Conservation (phyloP, 2,888 invertebrate species). For the Cryptocheilus praepositus region DNA sequence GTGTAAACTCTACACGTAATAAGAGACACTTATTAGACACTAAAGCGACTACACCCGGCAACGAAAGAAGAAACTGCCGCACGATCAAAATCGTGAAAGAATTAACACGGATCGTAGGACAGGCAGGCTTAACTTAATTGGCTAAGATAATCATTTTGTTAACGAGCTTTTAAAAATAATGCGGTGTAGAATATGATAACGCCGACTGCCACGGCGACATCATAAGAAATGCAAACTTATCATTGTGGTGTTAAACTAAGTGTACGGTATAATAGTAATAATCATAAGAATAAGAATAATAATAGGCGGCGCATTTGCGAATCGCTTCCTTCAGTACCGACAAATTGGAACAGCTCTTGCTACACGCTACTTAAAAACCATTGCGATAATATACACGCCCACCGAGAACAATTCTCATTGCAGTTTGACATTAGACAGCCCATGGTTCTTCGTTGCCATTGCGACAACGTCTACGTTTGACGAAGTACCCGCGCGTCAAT, state of each 20-base stretch:
- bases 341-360: no score
- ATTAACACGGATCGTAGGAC: constrained; percentile 8
- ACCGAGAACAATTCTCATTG: no score
- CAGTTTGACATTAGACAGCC: no score
- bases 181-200: no score
- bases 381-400: no score
- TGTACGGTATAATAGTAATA: not conserved
- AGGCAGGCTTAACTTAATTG: constrained; percentile 17
- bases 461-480: no score
- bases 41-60: constrained; percentile 37
- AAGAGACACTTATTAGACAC: constrained; percentile 11
- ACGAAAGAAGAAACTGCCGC: constrained; percentile 21
- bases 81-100: constrained; percentile 22
- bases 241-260: constrained; percentile 28
- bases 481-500: no score
- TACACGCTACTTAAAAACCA: no score
- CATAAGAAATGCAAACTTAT: constrained; percentile 61
- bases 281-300: no score
- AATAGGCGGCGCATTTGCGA: no score
- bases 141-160: constrained; percentile 31
- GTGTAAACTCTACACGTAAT: not conserved
- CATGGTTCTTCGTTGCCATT: no score
- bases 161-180: constrained; percentile 39
- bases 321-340: no score
- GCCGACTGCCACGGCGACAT: constrained; percentile 28